Conservation (phyloP, 2,888 invertebrate species). For the Drosophila birchii region DNA sequence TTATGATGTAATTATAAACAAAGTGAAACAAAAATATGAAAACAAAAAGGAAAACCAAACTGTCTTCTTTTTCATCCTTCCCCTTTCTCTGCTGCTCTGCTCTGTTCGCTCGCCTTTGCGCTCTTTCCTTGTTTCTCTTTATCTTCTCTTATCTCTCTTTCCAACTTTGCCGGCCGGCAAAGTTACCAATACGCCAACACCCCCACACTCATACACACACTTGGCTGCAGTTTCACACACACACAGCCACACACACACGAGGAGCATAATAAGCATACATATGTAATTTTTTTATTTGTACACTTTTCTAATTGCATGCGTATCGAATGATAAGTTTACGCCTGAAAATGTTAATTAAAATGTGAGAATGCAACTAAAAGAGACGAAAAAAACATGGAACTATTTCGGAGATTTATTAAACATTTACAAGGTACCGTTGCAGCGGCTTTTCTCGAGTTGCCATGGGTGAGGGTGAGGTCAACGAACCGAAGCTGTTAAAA, state of each 20-base stretch:
- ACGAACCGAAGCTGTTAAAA: constrained; percentile 13
- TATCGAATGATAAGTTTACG: constrained; percentile 70
- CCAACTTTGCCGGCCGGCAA: constrained; percentile 68
- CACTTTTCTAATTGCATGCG: constrained; percentile 70
- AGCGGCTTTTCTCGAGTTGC: constrained; percentile 6
- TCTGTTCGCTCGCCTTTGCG: constrained; percentile 17
- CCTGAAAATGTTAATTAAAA: constrained; percentile 81
- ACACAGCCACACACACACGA: constrained; percentile 13
- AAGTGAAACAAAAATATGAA: constrained; percentile 80
- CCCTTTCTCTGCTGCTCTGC: constrained; percentile 16
- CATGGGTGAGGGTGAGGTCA: constrained; percentile 9
- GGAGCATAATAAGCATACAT: constrained; percentile 39
- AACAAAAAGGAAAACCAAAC: constrained; percentile 63
- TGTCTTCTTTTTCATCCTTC: constrained; percentile 54
- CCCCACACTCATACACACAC: constrained; percentile 16
- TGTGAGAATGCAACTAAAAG: constrained; percentile 63
- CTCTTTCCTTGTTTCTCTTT: constrained; percentile 7
- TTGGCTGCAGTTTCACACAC: constrained; percentile 36
- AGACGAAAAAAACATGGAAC: constrained; percentile 11
- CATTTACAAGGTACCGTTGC: constrained; percentile 12
- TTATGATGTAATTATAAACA: constrained; percentile 84
- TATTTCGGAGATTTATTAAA: constrained; percentile 8
- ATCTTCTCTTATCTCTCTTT: too few relatives aligned
- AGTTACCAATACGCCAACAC: constrained; percentile 24
- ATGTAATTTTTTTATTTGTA: constrained; percentile 56